These are phyloP conservation scores for Brachyistius frenatus DNA, from an alignment of 2,113 vertebrate species.

Conservation along the genomic window DNA sequence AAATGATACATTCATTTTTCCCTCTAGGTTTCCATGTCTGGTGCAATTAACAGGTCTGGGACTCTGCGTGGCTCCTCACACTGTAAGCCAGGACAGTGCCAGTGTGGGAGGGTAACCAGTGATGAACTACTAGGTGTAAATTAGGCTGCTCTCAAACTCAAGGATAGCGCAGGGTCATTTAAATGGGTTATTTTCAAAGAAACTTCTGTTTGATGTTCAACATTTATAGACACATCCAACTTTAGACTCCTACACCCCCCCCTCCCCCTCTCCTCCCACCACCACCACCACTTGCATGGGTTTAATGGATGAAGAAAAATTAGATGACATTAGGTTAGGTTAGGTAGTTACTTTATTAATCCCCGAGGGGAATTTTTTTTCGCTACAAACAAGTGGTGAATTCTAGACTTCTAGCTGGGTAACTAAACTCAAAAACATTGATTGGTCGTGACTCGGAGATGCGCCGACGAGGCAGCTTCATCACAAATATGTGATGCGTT, in stretches of 20 bases:
- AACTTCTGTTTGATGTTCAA: slow-evolving; percentile 19
- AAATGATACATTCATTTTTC: slow-evolving; percentile 81
- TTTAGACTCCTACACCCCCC: not conserved
- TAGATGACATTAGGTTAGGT: no score
- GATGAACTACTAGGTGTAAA: slow-evolving; percentile 63
- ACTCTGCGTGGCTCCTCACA: slow-evolving; percentile 54
- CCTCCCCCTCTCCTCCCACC: not conserved
- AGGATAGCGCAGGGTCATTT: slow-evolving; percentile 47
- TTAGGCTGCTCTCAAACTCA: slow-evolving; percentile 38
- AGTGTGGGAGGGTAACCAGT: slow-evolving; percentile 48
- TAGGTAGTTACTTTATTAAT: no score
- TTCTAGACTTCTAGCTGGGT: no score
- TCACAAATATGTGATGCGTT: not conserved
- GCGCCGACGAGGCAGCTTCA: not conserved
- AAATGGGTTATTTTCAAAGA: slow-evolving; percentile 15
- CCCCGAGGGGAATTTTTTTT: no score
- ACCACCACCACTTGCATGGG: not conserved
- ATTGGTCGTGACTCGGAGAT: no score
- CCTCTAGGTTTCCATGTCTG: slow-evolving; percentile 76
- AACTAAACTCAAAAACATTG: no score
- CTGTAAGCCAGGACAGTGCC: slow-evolving; percentile 43
- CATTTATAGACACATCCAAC: slow-evolving; percentile 8
- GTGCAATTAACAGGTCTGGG: slow-evolving; percentile 80
- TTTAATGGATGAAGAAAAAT: no score
- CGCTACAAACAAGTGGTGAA: no score